A percentile compares a stretch with the other conserved stretches of the same genome.
Evolutionary conservation across 2,797 vertebrate species (phyloP).

Genomic region (Cetoscarus ocellatus): DNA sequence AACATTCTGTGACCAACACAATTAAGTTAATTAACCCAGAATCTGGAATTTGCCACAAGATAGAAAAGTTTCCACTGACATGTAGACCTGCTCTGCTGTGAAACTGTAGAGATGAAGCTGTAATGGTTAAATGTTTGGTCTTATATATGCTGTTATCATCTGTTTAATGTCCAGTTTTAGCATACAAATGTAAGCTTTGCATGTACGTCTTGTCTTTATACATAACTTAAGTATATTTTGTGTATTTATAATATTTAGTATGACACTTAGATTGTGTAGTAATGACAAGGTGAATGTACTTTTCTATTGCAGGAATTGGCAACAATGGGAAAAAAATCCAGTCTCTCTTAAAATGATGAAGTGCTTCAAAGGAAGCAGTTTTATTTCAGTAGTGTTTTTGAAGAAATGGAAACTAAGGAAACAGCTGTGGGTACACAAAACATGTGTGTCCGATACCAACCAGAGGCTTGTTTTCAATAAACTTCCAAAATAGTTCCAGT

Average conservation of each 20-base stretch:
- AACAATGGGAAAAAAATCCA: slow-evolving; percentile 26
- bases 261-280: slow-evolving; percentile 38
- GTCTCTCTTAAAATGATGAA: slow-evolving; percentile 38
- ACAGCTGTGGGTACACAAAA: slow-evolving; percentile 43
- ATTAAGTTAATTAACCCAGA: slow-evolving; percentile 68
- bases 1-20: slow-evolving; percentile 60
- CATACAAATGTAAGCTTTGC: slow-evolving; percentile 40
- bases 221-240: slow-evolving; percentile 18
- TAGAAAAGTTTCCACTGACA: slow-evolving; percentile 37
- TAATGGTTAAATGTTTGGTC: slow-evolving; percentile 22
- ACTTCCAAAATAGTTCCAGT: slow-evolving; percentile 39
- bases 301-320: slow-evolving; percentile 29
- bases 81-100: slow-evolving; percentile 32
- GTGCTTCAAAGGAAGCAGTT: slow-evolving; percentile 57
- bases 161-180: slow-evolving; percentile 10
- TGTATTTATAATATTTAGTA: slow-evolving; percentile 20
- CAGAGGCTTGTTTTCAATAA: slow-evolving; percentile 51
- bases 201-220: slow-evolving; percentile 49
- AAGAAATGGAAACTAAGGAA: slow-evolving; percentile 62
- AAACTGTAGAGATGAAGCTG: slow-evolving; percentile 36
- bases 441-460: slow-evolving; percentile 40
- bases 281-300: slow-evolving; percentile 67
- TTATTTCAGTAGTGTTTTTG: slow-evolving; percentile 69
- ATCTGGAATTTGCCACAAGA: slow-evolving; percentile 46
- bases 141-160: slow-evolving; percentile 25